Conservation (phyloP, 2,113 vertebrate genomes). For the Sminthopsis crassicaudata region DNA sequence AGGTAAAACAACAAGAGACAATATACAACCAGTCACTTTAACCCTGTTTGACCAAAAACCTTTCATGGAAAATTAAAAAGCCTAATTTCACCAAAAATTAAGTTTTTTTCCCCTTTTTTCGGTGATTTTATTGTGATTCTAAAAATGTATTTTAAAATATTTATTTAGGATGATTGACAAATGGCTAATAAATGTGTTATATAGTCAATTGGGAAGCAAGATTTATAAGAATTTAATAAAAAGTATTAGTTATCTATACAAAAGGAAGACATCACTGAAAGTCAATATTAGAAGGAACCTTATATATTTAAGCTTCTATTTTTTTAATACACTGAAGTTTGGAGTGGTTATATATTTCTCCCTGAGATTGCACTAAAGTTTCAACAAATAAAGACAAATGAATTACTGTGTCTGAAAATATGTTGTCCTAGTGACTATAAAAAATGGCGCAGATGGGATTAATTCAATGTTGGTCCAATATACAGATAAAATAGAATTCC, state of each 20-base stretch:
- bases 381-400: not conserved
- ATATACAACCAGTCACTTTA: conserved; percentile 46
- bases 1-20: conserved; percentile 78
- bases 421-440: not conserved
- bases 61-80: conserved; percentile 72
- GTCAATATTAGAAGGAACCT: not conserved
- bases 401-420: conserved; percentile 7
- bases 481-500: no score
- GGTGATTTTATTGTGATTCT: conserved; percentile 21
- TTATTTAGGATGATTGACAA: not conserved
- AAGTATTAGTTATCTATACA: not conserved
- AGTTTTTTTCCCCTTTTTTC: not conserved
- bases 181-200: not conserved
- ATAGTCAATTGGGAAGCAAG: not conserved
- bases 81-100: conserved; percentile 64
- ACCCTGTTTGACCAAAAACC: conserved; percentile 60
- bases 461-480: not conserved
- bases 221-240: not conserved
- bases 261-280: not conserved
- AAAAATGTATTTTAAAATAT: not conserved
- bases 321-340: not conserved
- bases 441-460: not conserved
- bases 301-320: not conserved
- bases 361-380: not conserved
- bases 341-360: not conserved